Percentiles rank a stretch among this genome's conserved stretches.
phyloP scores from a whole-genome alignment of 2,888 invertebrate genomes.

The Pyralis farinalis region DNA sequence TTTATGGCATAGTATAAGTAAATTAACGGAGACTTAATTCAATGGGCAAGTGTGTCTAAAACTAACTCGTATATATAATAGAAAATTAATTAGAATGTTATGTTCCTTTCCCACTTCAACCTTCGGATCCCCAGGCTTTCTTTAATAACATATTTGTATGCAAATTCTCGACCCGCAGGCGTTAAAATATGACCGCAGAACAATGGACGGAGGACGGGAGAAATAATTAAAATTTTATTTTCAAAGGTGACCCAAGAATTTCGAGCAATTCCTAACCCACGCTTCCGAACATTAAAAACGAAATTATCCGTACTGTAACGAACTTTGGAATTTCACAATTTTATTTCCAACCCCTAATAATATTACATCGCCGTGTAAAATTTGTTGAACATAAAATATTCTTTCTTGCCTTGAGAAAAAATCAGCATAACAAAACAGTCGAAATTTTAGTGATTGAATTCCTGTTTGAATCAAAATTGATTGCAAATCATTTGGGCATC shows the following conservation, averaged over 20 bases:
- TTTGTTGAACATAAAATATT: too few relatives aligned
- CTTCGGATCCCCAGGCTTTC: conserved; percentile 13
- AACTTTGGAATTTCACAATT: neutral
- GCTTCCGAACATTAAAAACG: neutral
- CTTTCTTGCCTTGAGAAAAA: too few relatives aligned
- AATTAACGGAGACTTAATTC: too few relatives aligned
- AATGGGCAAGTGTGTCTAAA: too few relatives aligned
- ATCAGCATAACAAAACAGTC: too few relatives aligned
- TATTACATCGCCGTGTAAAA: neutral
- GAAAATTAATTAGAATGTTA: neutral
- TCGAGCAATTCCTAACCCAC: neutral
- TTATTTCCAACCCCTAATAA: neutral
- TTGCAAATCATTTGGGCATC: too few relatives aligned
- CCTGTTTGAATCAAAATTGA: too few relatives aligned
- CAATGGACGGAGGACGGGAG: neutral
- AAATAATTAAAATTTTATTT: conserved; percentile 8
- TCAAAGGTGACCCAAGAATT: conserved; percentile 5
- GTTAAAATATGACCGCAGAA: conserved; percentile 1
- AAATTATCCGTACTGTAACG: neutral
- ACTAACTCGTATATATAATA: too few relatives aligned
- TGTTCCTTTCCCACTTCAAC: conserved; percentile 1
- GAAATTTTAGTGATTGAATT: too few relatives aligned
- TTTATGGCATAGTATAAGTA: too few relatives aligned
- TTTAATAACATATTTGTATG: conserved; percentile 23
- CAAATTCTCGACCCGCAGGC: conserved; percentile 12